Conservation (phyloP, 1,140 invertebrate species). For the Fopius arisanus region DNA sequence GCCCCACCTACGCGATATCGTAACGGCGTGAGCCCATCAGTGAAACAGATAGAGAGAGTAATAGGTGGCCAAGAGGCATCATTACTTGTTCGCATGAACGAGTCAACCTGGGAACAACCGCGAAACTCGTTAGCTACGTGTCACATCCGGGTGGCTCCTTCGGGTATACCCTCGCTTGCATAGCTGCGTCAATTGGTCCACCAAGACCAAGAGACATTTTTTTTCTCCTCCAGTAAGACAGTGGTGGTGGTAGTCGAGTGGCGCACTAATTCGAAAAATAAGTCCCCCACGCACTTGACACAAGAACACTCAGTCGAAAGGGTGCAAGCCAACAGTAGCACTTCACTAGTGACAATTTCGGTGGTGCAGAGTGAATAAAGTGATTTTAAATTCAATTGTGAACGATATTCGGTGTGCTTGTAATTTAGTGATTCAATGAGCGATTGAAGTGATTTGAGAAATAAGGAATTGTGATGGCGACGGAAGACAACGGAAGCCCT, state of each 20-base stretch:
- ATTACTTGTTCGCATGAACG: constrained; percentile 16
- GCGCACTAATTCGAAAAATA: constrained; percentile 59
- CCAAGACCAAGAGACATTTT: constrained; percentile 5
- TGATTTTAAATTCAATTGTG: not conserved
- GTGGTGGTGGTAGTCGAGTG: constrained; percentile 43
- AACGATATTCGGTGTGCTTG: not conserved
- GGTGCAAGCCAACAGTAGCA: constrained; percentile 31
- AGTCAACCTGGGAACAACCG: not conserved
- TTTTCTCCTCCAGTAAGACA: constrained; percentile 23
- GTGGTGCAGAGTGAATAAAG: constrained; percentile 14
- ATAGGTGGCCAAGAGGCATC: constrained; percentile 26
- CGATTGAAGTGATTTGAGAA: not conserved
- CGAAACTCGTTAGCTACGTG: constrained; percentile 23
- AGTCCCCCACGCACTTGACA: constrained; percentile 60
- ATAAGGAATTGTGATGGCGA: constrained; percentile 31
- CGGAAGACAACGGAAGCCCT: constrained; percentile 40
- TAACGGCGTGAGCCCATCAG: not conserved
- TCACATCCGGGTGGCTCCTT: constrained; percentile 19
- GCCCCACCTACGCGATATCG: constrained; percentile 53
- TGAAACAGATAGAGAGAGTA: constrained; percentile 19
- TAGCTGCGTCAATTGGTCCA: not conserved
- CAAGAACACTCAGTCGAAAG: constrained; percentile 59
- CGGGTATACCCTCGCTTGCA: not conserved
- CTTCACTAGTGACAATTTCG: not conserved
- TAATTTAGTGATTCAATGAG: not conserved